Evolutionary conservation across 2,113 vertebrate genomes (phyloP).

Genomic region (Heterocephalus glaber): DNA sequence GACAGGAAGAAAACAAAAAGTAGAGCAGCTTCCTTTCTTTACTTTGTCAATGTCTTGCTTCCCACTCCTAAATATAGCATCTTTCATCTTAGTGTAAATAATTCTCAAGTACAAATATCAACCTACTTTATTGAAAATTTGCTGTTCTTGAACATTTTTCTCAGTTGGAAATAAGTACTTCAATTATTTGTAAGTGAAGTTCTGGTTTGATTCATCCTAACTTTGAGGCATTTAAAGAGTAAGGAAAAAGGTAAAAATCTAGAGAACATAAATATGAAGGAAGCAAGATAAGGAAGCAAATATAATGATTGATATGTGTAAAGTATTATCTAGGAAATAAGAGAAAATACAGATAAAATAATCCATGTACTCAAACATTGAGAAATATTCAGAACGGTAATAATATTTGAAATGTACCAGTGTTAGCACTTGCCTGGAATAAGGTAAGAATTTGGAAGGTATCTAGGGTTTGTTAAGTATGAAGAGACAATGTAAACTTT

Average conservation of each 20-base stretch:
- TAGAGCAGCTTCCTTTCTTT: background rate
- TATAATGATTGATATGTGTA: background rate
- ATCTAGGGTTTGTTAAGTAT: background rate
- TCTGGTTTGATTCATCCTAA: background rate
- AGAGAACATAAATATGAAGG: background rate
- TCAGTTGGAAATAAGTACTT: background rate
- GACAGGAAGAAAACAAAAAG: background rate
- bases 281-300: background rate
- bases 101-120: background rate
- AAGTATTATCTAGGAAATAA: background rate
- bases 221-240: background rate
- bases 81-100: background rate
- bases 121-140: background rate
- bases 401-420: background rate
- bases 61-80: background rate
- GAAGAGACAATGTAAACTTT: background rate
- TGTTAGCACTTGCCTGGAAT: background rate
- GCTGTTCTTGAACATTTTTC: background rate
- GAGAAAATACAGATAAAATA: background rate
- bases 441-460: background rate
- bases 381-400: background rate
- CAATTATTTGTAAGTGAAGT: background rate
- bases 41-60: background rate
- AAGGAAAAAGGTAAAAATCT: background rate
- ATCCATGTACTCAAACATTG: background rate